Evolutionary conservation across 2,888 invertebrate genomes (phyloP), one percentile per base, ranked within the genome.

Genomic region (Eupithecia insigniata): DNA sequence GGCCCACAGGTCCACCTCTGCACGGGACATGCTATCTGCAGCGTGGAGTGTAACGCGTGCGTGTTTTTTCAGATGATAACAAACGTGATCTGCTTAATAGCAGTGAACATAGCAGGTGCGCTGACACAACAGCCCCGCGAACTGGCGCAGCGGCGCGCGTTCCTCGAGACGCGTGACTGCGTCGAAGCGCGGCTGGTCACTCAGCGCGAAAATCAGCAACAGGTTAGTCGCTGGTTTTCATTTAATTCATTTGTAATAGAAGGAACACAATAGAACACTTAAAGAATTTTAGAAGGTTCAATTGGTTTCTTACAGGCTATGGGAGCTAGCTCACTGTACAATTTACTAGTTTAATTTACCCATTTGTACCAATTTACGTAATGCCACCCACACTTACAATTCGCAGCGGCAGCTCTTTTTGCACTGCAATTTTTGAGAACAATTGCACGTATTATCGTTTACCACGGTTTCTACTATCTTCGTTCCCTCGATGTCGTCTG

Each of bases 151-250:
- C 95, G 99, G 46, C 97, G 98, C 83, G 98, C 98, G 7, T 99
- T 99, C 92, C 95, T 98, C 51, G 99, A 99, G 94, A 99, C 99
- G n/a, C 94, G 98, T 64, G 97, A 97, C 89, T 99, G 98, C 93
- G 97, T 99, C 67, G 98, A 98, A 88, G 98, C 98, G 0, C 95
- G 99, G 34, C 95, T 99, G 62, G 97, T 97, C 78, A 98, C 97
- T 30, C 98, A 98, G 91, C 95, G 98, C 76, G 98, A 98, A 91
- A 99, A 99, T 91, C 98, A 98, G 88, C 98, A 99, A 94, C 99
- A 99, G 97, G 99, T 98, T 34, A 58, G 46, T 28, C 8, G 22
- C 64, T 2, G 14, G 26, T 26, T 26, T 51, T 51, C 5, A n/a
- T 55, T 26, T 26, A 26, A 51, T 55, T 22, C 4, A 14, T 26